phyloP scores from a whole-genome alignment of 2,797 vertebrate species.

The Ibycter americanus region DNA sequence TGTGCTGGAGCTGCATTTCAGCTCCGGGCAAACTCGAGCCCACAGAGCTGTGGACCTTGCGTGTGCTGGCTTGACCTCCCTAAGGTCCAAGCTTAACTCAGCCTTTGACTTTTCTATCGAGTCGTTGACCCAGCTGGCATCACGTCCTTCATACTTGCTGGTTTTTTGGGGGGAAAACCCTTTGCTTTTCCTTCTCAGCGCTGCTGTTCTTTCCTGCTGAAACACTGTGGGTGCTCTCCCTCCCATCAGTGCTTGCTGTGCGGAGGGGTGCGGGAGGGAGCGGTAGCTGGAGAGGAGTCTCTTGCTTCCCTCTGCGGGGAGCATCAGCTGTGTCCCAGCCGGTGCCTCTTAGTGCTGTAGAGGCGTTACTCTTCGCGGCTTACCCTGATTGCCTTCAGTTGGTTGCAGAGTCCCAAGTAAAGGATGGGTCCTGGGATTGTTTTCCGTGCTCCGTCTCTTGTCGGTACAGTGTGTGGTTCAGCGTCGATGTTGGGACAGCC shows the following conservation, averaged over 20 bases:
- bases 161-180: background rate
- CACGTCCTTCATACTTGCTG: background rate
- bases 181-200: background rate
- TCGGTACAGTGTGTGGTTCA: background rate
- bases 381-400: fast-evolving
- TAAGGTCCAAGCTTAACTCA: background rate
- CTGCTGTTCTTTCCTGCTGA: background rate
- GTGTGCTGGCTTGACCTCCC: background rate
- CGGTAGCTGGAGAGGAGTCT: background rate
- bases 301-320: background rate
- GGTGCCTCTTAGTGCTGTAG: background rate
- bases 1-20: background rate
- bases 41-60: background rate
- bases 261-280: background rate
- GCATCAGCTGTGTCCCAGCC: background rate
- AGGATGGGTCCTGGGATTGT: background rate
- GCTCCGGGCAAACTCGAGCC: background rate
- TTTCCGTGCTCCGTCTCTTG: background rate
- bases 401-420: background rate
- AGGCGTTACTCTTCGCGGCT: fast-evolving
- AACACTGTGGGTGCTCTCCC: background rate
- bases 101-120: background rate
- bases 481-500: background rate
- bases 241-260: background rate
- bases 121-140: background rate